phyloP scores from a whole-genome alignment of 2,113 vertebrate genomes.

The Melanotaenia duboulayi region DNA sequence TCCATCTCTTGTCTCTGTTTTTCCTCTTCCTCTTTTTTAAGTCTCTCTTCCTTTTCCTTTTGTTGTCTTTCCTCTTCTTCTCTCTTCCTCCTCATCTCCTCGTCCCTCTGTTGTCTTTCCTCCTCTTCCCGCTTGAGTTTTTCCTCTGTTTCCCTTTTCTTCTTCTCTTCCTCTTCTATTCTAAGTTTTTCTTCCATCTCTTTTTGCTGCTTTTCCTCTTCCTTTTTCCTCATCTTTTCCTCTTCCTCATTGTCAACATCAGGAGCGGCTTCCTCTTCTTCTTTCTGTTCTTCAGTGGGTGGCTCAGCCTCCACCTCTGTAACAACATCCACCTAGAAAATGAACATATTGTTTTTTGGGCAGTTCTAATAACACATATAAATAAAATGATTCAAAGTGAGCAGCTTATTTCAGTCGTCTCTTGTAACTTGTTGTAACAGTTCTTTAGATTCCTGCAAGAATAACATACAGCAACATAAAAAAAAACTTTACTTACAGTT shows the following conservation, averaged over 20 bases:
- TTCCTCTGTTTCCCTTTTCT: constrained; percentile 31
- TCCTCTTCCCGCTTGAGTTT: constrained; percentile 46
- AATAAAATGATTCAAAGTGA: not conserved
- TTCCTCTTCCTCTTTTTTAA: constrained; percentile 38
- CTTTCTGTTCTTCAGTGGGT: constrained; percentile 34
- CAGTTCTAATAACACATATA: fast-evolving
- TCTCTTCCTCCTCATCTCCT: constrained; percentile 27
- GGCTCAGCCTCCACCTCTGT: constrained; percentile 46
- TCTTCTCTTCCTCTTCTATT: constrained; percentile 36
- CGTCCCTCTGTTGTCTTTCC: constrained; percentile 25
- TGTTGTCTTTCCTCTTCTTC: constrained; percentile 32
- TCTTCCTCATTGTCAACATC: constrained; percentile 44
- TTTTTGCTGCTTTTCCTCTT: constrained; percentile 35
- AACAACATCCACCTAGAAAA: constrained; percentile 67
- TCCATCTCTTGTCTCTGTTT: constrained; percentile 30
- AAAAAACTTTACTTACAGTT: not conserved
- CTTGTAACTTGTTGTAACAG: constrained; percentile 3
- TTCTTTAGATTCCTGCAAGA: constrained; percentile 53
- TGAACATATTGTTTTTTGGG: constrained; percentile 26
- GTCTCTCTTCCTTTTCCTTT: constrained; percentile 34
- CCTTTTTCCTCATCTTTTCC: constrained; percentile 43
- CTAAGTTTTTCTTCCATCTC: constrained; percentile 36
- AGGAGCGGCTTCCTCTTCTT: constrained; percentile 41
- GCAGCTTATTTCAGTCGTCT: constrained; percentile 37
- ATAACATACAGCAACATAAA: not conserved